phyloP scores from a whole-genome alignment of 2,113 vertebrate species.

The Urocynchramus pylzowi region DNA sequence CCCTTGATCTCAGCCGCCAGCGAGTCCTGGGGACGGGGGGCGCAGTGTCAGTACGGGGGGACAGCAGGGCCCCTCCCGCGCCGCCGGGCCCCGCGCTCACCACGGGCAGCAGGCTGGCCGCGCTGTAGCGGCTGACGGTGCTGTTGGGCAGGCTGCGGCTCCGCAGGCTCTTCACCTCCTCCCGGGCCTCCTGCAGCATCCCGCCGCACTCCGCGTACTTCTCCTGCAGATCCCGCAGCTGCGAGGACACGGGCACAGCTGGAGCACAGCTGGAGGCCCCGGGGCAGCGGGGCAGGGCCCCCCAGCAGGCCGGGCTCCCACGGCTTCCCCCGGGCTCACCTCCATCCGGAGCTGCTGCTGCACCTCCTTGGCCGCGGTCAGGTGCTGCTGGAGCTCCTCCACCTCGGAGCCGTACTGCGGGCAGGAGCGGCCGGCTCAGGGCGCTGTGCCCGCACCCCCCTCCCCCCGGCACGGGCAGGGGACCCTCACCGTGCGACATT shows the following conservation, averaged over 20 bases:
- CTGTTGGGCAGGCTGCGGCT: conserved; percentile 80
- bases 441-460: rapidly evolving
- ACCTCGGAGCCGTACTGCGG: conserved; percentile 77
- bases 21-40: conserved; percentile 50
- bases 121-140: conserved; percentile 79
- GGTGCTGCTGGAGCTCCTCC: conserved; percentile 84
- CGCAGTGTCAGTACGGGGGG: rapidly evolving
- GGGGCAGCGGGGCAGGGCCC: background rate
- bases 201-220: conserved; percentile 79
- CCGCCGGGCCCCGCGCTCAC: conserved; percentile 38
- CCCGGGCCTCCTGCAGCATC: conserved; percentile 80
- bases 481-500: conserved; percentile 77
- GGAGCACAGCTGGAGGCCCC: background rate
- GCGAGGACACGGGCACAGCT: background rate
- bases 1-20: conserved; percentile 88
- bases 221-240: conserved; percentile 83
- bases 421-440: background rate
- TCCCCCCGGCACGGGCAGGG: background rate
- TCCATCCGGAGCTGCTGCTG: conserved; percentile 77
- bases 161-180: conserved; percentile 82
- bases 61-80: background rate
- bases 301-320: rapidly evolving
- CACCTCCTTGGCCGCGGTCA: conserved; percentile 72
- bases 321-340: conserved; percentile 25
- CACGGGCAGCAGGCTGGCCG: conserved; percentile 78